Base-by-base conservation (phyloP, 1,140 invertebrate species). In the Eubasilissa regina region DNA sequence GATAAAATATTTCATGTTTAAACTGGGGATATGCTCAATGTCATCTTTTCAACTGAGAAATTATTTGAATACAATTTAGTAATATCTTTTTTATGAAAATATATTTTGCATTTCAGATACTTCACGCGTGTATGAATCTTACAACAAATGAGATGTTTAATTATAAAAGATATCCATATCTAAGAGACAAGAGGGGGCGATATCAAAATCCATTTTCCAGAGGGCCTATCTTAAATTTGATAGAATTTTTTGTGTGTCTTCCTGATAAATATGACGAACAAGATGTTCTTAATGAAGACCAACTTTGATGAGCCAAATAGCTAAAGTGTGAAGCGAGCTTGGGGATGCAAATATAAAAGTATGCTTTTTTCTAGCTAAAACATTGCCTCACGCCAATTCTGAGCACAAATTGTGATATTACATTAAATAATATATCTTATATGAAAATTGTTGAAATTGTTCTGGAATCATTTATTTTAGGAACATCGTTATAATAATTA, bases 101-200 rank as follows among this genome's bases (percentile, higher is more conserved):
- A 6, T 35, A 35, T 35, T 12, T 15, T 45, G n/a, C 60, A 60
- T 90, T 91, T 58, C 86, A 96, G 95, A 92, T 96, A 45, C 87
- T 96, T 9, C 95, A 96, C 85, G 95, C 95, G 1, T 96, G 94
- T 83, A 94, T 96, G 93, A 98, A 97, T 88, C 87, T 98, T 13
- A 98, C 97, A 9, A 97, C 96, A 15, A 98, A 98, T 85, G 97
- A 98, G 87, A 95, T 96, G 93, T 96, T 97, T 84, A 97, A 97
- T 88, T 96, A 96, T 84, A 97, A 97, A 85, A 90, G 95, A 19
- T 98, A 97, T 85, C 93, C 95, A 0, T 97, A 98, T 85, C 86
- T 98, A 70, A 89, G 95, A 44, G 96, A 97, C 84, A 95, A 95
- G 84, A 92, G 94, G 77, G 97, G 96, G 0, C 92, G 94, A 81